Conservation (phyloP, 2,797 vertebrate genomes). For the Cebuella pygmaea region DNA sequence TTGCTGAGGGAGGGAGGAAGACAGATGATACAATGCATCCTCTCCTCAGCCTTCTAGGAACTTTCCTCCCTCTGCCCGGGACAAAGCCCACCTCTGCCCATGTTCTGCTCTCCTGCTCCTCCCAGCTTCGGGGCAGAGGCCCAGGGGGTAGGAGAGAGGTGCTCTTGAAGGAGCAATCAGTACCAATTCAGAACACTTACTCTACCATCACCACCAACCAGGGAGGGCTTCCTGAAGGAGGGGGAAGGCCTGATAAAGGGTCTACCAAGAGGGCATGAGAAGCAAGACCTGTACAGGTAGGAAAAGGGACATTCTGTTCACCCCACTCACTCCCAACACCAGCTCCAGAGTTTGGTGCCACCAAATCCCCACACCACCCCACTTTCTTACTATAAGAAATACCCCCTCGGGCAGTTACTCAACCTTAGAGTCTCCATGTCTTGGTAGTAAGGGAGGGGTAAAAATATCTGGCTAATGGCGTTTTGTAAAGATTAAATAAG, state of each 20-base stretch:
- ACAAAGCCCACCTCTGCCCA: background rate
- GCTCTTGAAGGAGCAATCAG: background rate
- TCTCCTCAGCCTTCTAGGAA: background rate
- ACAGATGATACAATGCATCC: background rate
- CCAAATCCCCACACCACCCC: background rate
- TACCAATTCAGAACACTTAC: background rate
- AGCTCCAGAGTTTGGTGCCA: background rate
- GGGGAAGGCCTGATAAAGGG: background rate
- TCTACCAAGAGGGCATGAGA: background rate
- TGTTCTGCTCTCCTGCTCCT: background rate
- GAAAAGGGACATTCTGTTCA: background rate
- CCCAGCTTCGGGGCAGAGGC: background rate
- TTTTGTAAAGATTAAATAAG: background rate
- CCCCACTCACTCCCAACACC: background rate
- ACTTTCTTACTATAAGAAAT: background rate
- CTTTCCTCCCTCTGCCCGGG: background rate
- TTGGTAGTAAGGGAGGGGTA: background rate
- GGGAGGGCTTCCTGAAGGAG: conserved; percentile 22
- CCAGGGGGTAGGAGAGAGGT: background rate
- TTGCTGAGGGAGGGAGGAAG: background rate
- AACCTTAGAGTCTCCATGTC: background rate
- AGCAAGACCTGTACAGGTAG: background rate
- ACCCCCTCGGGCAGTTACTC: background rate
- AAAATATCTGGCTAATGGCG: background rate
- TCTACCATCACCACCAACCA: background rate